Conservation (phyloP, 2,797 vertebrate species). For the Pteropus rufus region DNA sequence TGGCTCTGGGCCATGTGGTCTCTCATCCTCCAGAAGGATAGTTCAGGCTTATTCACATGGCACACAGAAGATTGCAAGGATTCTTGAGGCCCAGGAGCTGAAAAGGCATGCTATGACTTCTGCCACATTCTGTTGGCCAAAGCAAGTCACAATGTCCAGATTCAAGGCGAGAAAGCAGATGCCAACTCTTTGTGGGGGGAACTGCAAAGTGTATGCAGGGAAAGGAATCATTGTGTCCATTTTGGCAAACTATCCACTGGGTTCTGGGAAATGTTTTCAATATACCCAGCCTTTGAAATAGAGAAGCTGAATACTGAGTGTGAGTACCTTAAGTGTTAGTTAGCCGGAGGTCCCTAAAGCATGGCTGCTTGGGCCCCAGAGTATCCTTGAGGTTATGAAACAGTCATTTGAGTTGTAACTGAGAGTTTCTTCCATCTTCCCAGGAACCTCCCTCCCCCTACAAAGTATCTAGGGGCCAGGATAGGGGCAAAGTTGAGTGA, state of each 20-base stretch:
- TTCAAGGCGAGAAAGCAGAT: neutral
- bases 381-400: neutral
- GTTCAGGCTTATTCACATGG: neutral
- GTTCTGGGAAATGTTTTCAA: neutral
- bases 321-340: neutral
- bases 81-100: neutral
- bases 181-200: neutral
- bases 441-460: too few species aligned
- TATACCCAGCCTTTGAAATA: neutral
- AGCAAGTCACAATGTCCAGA: neutral
- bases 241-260: neutral
- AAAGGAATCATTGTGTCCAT: neutral
- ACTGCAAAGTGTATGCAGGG: neutral
- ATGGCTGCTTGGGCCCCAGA: neutral
- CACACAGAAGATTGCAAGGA: neutral
- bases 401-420: neutral
- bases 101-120: neutral
- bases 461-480: neutral
- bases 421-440: neutral
- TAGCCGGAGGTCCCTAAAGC: neutral
- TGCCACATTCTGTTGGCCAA: neutral
- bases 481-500: neutral
- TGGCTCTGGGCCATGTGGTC: neutral
- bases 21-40: neutral
- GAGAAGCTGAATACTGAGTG: neutral